Evolutionary conservation across 1,140 invertebrate species (phyloP).

Genomic region (Chironomus striatipennis): DNA sequence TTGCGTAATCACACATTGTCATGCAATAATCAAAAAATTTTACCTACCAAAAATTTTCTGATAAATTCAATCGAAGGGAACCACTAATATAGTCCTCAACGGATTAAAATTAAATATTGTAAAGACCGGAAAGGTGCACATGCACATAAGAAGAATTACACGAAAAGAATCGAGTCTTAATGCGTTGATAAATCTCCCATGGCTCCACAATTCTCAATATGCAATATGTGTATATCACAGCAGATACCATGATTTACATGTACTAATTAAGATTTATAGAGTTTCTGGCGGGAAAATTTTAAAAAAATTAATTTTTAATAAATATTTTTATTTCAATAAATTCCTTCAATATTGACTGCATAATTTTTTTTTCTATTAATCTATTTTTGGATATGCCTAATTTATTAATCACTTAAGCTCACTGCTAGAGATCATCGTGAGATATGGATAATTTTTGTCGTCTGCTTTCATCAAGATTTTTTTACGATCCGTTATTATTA

Average conservation of each 20-base stretch:
- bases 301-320: not conserved
- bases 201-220: not conserved
- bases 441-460: too few relatives aligned
- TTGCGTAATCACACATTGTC: too few relatives aligned
- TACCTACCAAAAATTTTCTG: too few relatives aligned
- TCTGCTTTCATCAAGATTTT: too few relatives aligned
- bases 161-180: not conserved
- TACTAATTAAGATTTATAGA: not conserved
- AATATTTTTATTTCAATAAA: not conserved
- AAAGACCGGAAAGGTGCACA: conserved; percentile 11
- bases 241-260: not conserved
- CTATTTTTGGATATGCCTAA: too few relatives aligned
- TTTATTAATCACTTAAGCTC: too few relatives aligned
- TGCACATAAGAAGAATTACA: not conserved
- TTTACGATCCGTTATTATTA: too few relatives aligned
- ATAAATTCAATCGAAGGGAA: too few relatives aligned
- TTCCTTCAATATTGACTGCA: not conserved
- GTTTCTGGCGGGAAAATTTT: not conserved
- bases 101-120: not conserved
- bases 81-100: not conserved
- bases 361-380: not conserved
- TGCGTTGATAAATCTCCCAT: not conserved
- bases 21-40: too few relatives aligned
- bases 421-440: too few relatives aligned
- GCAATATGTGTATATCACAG: conserved; percentile 4